Percentiles rank a stretch among this genome's conserved stretches.
Conservation (phyloP, 2,113 vertebrate species). For the Oreocharis arfaki region DNA sequence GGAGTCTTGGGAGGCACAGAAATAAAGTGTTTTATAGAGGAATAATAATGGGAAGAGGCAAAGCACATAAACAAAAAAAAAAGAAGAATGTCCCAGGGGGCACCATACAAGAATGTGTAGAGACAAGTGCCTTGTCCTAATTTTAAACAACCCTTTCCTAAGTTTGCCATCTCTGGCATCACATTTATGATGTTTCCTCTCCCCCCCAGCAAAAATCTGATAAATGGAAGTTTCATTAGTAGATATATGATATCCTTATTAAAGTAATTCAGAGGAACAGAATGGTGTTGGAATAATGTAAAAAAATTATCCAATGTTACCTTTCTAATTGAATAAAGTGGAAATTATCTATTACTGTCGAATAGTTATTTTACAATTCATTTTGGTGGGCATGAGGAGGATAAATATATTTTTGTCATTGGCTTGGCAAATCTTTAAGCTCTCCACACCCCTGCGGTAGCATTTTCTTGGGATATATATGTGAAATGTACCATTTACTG, state of each 20-base stretch:
- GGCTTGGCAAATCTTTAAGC: neutral
- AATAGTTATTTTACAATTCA: neutral
- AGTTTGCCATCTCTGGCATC: neutral
- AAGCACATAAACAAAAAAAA: neutral
- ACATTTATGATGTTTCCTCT: neutral
- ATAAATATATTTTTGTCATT: neutral
- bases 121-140: neutral
- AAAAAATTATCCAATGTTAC: neutral
- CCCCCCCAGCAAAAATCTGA: neutral
- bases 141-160: neutral
- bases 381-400: neutral
- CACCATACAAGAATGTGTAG: neutral
- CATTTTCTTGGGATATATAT: neutral
- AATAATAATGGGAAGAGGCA: neutral
- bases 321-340: neutral
- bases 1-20: neutral
- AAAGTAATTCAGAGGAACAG: neutral
- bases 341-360: neutral
- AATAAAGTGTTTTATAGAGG: neutral
- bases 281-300: neutral
- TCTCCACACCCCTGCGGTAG: neutral
- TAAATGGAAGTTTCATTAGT: neutral
- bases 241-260: neutral
- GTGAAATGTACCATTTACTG: neutral
- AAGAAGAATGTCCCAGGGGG: neutral